A percentile compares a stretch with the other conserved stretches of the same genome.
phyloP scores from a whole-genome alignment of 2,888 invertebrate genomes.

The Drosophila robusta region DNA sequence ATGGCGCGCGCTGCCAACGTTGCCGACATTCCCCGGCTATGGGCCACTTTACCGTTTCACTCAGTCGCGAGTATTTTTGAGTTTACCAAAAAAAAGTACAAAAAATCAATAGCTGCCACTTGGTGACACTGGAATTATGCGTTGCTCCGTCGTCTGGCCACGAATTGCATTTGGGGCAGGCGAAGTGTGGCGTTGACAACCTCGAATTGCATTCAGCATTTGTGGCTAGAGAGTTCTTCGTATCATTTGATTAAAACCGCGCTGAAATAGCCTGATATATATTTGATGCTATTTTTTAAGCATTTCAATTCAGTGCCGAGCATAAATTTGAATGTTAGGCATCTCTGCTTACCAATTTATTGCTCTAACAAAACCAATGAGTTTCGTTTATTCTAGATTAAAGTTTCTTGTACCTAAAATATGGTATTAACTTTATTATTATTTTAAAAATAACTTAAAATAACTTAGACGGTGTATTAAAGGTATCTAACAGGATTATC shows the following conservation, averaged over 20 bases:
- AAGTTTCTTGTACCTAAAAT: too few relatives aligned
- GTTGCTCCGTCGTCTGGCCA: slow-evolving; percentile 37
- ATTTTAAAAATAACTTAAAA: too few relatives aligned
- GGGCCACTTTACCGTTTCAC: slow-evolving; percentile 46
- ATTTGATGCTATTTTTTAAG: not conserved
- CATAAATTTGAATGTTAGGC: slow-evolving; percentile 6
- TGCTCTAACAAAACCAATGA: not conserved
- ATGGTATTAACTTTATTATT: too few relatives aligned
- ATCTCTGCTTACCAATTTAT: slow-evolving; percentile 12
- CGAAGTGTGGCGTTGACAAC: slow-evolving; percentile 4
- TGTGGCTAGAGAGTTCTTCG: slow-evolving; percentile 8
- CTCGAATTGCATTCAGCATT: slow-evolving; percentile 9
- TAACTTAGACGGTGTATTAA: too few relatives aligned
- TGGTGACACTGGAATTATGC: slow-evolving; percentile 57
- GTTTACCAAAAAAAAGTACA: slow-evolving; percentile 7
- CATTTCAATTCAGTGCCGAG: not conserved
- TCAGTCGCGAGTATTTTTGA: slow-evolving; percentile 3
- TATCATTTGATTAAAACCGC: slow-evolving; percentile 38
- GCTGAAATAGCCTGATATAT: slow-evolving; percentile 29
- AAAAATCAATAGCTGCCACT: slow-evolving; percentile 62
- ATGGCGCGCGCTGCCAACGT: slow-evolving; percentile 63
- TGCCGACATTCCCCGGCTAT: slow-evolving; percentile 26
- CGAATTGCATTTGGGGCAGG: slow-evolving; percentile 22
- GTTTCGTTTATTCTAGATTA: too few relatives aligned
- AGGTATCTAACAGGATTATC: too few relatives aligned